Percentiles rank a stretch among this genome's conserved stretches.
These are phyloP conservation scores for Bovichtus variegatus DNA, from an alignment of 2,797 vertebrate genomes.

Conservation along the genomic window DNA sequence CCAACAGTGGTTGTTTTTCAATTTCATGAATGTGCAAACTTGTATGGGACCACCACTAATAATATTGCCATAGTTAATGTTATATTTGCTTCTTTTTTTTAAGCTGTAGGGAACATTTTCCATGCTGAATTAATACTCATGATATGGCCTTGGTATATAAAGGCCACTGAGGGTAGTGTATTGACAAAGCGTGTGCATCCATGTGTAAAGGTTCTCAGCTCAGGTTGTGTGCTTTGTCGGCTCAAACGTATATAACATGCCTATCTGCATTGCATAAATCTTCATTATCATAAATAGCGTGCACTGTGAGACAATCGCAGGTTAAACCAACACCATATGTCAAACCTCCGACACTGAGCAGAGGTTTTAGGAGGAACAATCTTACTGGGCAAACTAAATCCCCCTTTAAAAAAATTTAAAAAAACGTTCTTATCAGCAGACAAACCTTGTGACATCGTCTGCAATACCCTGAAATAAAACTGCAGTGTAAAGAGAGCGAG, in stretches of 20 bases:
- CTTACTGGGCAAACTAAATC: constrained; percentile 8
- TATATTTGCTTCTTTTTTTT: not conserved
- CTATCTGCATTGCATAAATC: constrained; percentile 39
- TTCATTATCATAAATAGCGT: constrained; percentile 24
- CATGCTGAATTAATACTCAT: not conserved
- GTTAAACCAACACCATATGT: constrained; percentile 48
- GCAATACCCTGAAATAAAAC: constrained; percentile 15
- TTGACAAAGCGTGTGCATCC: constrained; percentile 5
- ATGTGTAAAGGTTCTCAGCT: constrained; percentile 6
- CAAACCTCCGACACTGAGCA: constrained; percentile 24
- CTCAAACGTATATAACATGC: constrained; percentile 11
- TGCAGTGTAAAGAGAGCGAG: constrained; percentile 3
- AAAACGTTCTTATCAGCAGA: constrained; percentile 53
- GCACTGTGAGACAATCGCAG: constrained; percentile 20
- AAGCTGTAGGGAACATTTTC: not conserved
- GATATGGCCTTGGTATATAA: constrained; percentile 4
- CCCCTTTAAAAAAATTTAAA: constrained; percentile 20
- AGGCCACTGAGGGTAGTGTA: not conserved
- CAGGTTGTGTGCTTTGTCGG: constrained; percentile 8
- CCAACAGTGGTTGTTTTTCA: constrained; percentile 9
- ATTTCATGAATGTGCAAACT: too few species aligned
- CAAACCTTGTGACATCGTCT: constrained; percentile 14
- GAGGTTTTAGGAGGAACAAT: constrained; percentile 6
- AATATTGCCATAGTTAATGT: not conserved
- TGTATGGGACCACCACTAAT: too few species aligned